Conservation (phyloP, 2,113 vertebrate species). For the Pangasianodon gigas region DNA sequence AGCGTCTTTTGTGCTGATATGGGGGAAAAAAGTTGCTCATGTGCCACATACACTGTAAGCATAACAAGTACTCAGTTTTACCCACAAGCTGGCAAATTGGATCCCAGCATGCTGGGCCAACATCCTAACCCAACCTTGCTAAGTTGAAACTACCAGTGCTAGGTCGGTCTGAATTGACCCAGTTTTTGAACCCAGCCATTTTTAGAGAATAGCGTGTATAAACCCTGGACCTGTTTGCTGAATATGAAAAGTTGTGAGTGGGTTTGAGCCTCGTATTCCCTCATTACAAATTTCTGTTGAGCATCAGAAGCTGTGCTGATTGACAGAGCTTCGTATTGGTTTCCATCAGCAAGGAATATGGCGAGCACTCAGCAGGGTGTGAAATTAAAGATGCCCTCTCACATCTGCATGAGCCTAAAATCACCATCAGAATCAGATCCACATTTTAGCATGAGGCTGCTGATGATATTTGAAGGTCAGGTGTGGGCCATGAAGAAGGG, state of each 20-base stretch:
- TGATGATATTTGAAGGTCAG: slow-evolving; percentile 56
- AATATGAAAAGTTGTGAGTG: slow-evolving; percentile 33
- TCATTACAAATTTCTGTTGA: slow-evolving; percentile 30
- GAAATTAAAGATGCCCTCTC: slow-evolving; percentile 68
- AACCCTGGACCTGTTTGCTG: background rate
- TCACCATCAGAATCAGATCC: slow-evolving; percentile 44
- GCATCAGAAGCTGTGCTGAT: slow-evolving; percentile 43
- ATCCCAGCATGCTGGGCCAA: background rate
- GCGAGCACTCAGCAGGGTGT: slow-evolving; percentile 66
- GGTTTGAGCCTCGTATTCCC: background rate
- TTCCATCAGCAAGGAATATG: slow-evolving; percentile 47
- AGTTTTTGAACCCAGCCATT: background rate
- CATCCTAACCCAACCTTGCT: background rate
- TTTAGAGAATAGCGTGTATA: background rate
- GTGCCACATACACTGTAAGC: background rate
- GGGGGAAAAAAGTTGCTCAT: too few relatives aligned
- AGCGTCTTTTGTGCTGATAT: too few relatives aligned
- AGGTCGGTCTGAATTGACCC: background rate
- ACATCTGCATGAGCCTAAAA: slow-evolving; percentile 53
- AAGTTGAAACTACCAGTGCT: background rate
- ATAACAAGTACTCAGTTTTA: background rate
- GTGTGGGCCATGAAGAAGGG: background rate
- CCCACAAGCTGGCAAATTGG: background rate
- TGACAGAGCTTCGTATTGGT: slow-evolving; percentile 47
- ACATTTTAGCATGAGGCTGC: slow-evolving; percentile 35